Percentiles rank a stretch among this genome's conserved stretches.
Evolutionary conservation across 2,888 invertebrate species (phyloP).

Genomic region (Cryptophagus acutangulus): DNA sequence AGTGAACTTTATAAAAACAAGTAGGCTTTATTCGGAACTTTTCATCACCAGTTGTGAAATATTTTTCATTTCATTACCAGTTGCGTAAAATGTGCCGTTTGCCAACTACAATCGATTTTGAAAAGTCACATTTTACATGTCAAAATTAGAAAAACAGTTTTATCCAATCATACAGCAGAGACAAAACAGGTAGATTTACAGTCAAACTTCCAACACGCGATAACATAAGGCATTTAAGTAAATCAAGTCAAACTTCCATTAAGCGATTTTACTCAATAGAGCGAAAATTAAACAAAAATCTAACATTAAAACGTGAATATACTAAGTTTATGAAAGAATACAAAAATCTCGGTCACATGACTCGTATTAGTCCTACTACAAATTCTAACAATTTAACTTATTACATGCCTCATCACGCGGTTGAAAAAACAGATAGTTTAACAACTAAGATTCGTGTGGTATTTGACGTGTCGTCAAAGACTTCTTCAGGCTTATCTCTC

Average conservation of each 20-base stretch:
- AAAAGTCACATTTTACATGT: no score
- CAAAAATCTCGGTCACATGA: conserved; percentile 13
- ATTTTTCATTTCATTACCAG: no score
- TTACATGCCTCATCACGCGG: conserved; percentile 16
- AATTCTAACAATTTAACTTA: conserved; percentile 4
- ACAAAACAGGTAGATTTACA: conserved; percentile 9
- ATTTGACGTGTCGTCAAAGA: conserved; percentile 13
- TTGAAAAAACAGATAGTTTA: conserved; percentile 9
- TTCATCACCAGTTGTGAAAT: no score
- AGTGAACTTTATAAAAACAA: no score
- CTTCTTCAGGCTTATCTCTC: conserved; percentile 11
- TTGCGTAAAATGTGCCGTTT: no score
- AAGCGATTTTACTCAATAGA: conserved; percentile 6
- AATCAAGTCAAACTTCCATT: no score
- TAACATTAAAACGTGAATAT: conserved; percentile 5
- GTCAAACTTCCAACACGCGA: conserved; percentile 9
- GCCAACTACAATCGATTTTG: not conserved
- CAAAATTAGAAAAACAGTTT: conserved; percentile 1
- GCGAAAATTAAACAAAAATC: conserved; percentile 11
- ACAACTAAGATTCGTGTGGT: conserved; percentile 16
- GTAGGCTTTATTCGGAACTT: no score
- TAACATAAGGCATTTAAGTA: conserved; percentile 3
- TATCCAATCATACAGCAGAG: no score
- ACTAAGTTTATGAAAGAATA: conserved; percentile 14
- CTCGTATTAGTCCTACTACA: not conserved